These are phyloP conservation scores for Temnothorax nylanderi DNA, from an alignment of 1,140 invertebrate genomes.

Conservation along the genomic window DNA sequence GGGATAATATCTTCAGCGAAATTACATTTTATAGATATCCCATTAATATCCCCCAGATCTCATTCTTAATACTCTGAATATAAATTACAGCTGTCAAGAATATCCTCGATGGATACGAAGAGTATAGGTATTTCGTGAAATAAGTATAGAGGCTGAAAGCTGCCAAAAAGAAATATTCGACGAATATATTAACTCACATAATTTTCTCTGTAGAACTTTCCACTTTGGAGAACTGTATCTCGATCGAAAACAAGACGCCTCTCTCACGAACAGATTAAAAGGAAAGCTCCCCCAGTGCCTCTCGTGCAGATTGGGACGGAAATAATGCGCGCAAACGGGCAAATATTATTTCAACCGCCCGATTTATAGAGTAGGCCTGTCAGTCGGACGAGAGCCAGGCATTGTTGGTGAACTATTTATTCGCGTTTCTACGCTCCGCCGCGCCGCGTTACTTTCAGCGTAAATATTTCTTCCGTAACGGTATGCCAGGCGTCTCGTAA, in stretches of 20 bases:
- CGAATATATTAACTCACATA: background rate
- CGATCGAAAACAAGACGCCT: background rate
- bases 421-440: constrained; percentile 31
- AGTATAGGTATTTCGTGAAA: background rate
- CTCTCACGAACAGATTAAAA: constrained; percentile 4
- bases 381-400: constrained; percentile 79
- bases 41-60: background rate
- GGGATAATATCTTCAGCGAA: background rate
- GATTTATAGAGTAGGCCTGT: constrained; percentile 76
- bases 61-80: background rate
- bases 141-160: no score
- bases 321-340: constrained; percentile 68
- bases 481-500: constrained; percentile 55
- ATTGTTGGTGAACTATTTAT: constrained; percentile 75
- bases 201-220: background rate
- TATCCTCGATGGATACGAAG: no score
- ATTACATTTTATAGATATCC: background rate
- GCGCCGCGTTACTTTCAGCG: constrained; percentile 3
- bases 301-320: constrained; percentile 39
- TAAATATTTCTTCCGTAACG: constrained; percentile 58
- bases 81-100: background rate
- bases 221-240: background rate
- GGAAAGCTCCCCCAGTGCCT: background rate
- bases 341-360: constrained; percentile 73
- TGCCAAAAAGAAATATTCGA: background rate